These are phyloP conservation scores for Euschistus heros DNA, from an alignment of 1,140 invertebrate species.

Conservation along the genomic window DNA sequence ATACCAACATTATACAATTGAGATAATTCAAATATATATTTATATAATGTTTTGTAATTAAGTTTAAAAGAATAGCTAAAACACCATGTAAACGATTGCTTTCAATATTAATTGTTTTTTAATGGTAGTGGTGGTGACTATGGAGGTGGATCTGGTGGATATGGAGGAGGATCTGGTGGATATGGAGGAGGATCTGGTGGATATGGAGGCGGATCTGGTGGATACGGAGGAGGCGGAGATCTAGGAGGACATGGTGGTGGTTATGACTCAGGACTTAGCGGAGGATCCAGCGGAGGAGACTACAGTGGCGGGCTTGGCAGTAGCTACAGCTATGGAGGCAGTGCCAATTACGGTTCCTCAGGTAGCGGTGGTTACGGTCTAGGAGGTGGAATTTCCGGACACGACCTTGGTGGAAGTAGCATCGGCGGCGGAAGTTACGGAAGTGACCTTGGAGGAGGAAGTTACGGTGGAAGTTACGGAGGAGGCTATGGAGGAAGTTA, in stretches of 20 bases:
- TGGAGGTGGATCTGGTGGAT: conserved; percentile 1
- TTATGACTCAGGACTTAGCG: not conserved
- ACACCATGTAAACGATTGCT: not conserved
- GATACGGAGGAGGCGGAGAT: not conserved
- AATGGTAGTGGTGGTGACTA: conserved; percentile 11
- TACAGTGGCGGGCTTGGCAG: not conserved
- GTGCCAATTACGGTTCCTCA: not conserved
- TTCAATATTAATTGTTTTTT: not conserved
- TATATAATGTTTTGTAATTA: not conserved
- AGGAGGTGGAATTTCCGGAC: not conserved
- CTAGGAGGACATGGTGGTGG: not conserved
- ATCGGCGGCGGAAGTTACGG: not conserved
- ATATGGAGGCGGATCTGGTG: not conserved
- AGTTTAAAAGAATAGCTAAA: not conserved
- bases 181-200: not conserved
- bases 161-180: not conserved
- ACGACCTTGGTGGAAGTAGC: not conserved
- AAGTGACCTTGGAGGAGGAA: not conserved
- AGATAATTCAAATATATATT: not conserved
- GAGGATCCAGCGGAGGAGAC: not conserved
- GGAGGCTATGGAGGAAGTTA: not conserved
- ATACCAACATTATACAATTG: not conserved
- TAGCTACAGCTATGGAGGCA: not conserved
- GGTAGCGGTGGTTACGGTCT: not conserved
- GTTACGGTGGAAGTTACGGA: conserved; percentile 6